Percentiles rank a stretch among this genome's conserved stretches.
These are phyloP conservation scores for Coendou prehensilis DNA, from an alignment of 2,797 vertebrate genomes.

Conservation along the genomic window DNA sequence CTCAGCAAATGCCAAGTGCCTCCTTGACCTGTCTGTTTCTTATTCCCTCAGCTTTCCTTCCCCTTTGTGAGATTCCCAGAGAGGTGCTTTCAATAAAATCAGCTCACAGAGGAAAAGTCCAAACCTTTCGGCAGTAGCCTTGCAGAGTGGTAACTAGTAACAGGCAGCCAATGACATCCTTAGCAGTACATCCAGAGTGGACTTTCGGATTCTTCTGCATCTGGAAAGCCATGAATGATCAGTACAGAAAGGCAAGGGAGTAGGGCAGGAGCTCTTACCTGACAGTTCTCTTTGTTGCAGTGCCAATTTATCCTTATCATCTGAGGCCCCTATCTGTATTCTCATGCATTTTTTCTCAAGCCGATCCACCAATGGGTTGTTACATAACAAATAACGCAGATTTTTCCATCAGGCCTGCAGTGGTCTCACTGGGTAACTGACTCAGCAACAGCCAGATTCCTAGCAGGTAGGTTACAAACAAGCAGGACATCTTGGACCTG, in stretches of 20 bases:
- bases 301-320: not conserved
- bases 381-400: not conserved
- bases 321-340: not conserved
- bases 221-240: not conserved
- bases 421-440: not conserved
- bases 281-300: too few species aligned
- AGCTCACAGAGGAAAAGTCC: not conserved
- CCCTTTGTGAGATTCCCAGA: not conserved
- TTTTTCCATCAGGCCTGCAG: not conserved
- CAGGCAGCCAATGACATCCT: not conserved
- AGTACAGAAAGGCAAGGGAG: not conserved
- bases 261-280: not conserved
- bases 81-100: not conserved
- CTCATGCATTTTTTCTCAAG: not conserved
- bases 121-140: not conserved
- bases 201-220: too few species aligned
- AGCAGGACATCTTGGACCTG: not conserved
- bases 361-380: accelerated
- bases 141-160: not conserved
- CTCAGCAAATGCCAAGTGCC: too few species aligned
- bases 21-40: not conserved
- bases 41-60: not conserved
- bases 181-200: too few species aligned
- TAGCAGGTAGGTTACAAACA: not conserved
- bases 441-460: not conserved